phyloP scores from a whole-genome alignment of 1,140 invertebrate genomes.

The Diprion similis region DNA sequence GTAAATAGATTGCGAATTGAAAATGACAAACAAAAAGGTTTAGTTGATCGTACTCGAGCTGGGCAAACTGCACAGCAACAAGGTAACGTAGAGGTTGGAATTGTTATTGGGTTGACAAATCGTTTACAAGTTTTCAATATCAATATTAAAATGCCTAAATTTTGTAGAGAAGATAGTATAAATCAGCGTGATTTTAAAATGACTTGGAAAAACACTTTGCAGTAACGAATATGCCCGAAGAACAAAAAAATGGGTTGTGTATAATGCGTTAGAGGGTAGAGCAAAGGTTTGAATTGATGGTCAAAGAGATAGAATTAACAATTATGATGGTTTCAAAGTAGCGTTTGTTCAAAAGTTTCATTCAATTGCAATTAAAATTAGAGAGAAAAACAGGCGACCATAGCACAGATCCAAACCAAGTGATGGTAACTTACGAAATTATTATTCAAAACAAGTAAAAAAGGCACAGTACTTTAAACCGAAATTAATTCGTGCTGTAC shows the following conservation, averaged over 20 bases:
- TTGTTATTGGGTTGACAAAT: background rate
- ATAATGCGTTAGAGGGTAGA: slow-evolving; percentile 4
- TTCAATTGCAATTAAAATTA: slow-evolving; percentile 20
- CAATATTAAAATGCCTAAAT: background rate
- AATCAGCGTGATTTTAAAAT: background rate
- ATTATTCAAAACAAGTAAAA: slow-evolving; percentile 24
- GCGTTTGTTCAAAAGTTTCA: slow-evolving; percentile 26
- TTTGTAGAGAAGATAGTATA: background rate
- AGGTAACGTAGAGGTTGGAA: background rate
- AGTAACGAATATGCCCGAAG: background rate
- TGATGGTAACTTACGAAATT: slow-evolving; percentile 20
- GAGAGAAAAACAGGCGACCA: slow-evolving; percentile 21
- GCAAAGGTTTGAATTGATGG: background rate
- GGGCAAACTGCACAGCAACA: background rate
- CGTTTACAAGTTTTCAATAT: slow-evolving; percentile 2
- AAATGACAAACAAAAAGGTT: background rate
- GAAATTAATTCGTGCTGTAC: slow-evolving; percentile 24
- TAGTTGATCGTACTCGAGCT: background rate
- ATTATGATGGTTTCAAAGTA: slow-evolving; percentile 16
- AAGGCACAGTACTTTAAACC: slow-evolving; percentile 23
- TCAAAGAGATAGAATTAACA: background rate
- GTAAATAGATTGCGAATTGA: background rate
- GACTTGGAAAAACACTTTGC: background rate
- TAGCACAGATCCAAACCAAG: background rate
- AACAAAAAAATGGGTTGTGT: background rate